Evolutionary conservation across 2,113 vertebrate genomes (phyloP), one percentile per base, ranked within the genome.

Genomic region (Lepus americanus): DNA sequence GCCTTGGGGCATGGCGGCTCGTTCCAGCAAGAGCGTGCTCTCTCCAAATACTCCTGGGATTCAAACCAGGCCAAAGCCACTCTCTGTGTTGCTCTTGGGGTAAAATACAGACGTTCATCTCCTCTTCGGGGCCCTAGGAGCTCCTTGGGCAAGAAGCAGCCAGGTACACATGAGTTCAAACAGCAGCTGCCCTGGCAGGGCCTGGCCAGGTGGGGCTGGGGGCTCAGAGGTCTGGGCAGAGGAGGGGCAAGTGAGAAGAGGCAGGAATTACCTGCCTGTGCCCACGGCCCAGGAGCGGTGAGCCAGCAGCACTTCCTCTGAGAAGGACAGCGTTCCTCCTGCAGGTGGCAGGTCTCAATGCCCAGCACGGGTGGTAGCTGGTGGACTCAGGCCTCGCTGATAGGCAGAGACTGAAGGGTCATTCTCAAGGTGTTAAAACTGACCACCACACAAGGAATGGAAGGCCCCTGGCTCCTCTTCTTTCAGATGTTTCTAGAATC

Each of bases 11-110:
- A 0, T 2, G 0, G 64, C 2, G 3, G 33, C 61, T 36, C 9
- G 0, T 0, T 23, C 5, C 23, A 73, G 61, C 7, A 5, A 4
- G 19, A 3, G 12, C 36, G 3, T 59, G 6, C 1, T 10, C 25
- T 79, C 7, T 3, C 29, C 77, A 27, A 51, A 31, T 19, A 70
- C 77, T 36, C 29, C 49, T 4, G 61, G 81, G 63, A 89, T 33
- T 29, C 12, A 36, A 44, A 16, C 61, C 14, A 73, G 39, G 67
- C 27, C 36, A 81, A 69, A 82, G 31, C 27, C 9, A 27, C 22
- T 22, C 51, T 13, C 2, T 77, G 3, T 12, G 3, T 29, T 90
- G 51, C 74, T 33, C 0, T 63, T 81, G 67, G 84, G 49, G 22
- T 85, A 12, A 80, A 80, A 39, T 70, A 63, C 61, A 76, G 86